These are phyloP conservation scores for Orthosia cruda DNA, from an alignment of 2,888 invertebrate species.

Conservation along the genomic window DNA sequence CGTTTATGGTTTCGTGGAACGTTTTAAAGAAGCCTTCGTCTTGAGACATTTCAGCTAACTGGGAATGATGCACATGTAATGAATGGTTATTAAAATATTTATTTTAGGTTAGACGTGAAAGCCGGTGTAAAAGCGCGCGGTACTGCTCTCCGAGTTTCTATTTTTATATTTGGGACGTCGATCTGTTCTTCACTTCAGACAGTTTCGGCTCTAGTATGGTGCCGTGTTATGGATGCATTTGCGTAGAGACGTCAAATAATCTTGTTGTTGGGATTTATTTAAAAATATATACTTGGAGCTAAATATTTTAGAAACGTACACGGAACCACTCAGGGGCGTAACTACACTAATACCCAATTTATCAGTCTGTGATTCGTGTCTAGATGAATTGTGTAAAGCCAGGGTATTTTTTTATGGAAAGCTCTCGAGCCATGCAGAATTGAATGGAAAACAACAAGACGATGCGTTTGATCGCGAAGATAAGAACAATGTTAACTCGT, in stretches of 20 bases:
- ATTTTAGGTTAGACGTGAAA: conserved; percentile 81
- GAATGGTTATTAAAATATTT: conserved; percentile 58
- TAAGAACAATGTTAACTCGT: conserved; percentile 3
- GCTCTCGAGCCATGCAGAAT: conserved; percentile 35
- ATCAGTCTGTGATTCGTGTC: background rate
- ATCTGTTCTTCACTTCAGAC: conserved; percentile 82
- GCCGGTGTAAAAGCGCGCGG: conserved; percentile 77
- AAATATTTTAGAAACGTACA: background rate
- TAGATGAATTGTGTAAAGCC: background rate
- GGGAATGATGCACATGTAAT: conserved; percentile 64
- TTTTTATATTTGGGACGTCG: conserved; percentile 86
- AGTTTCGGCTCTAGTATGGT: conserved; percentile 68
- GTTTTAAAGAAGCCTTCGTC: conserved; percentile 92
- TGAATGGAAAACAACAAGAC: conserved; percentile 33
- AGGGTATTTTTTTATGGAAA: conserved; percentile 21
- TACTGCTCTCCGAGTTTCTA: conserved; percentile 80
- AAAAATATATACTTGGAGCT: background rate
- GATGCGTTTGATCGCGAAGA: conserved; percentile 13
- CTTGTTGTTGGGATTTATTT: conserved; percentile 6
- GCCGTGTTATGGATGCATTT: conserved; percentile 50
- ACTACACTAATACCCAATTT: background rate
- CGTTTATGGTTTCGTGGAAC: conserved; percentile 92
- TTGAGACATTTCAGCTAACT: conserved; percentile 80
- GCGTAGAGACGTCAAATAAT: conserved; percentile 23
- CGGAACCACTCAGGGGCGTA: background rate